A percentile compares a stretch with the other conserved stretches of the same genome.
phyloP scores from a whole-genome alignment of 2,113 vertebrate species.

The Lates calcarifer region DNA sequence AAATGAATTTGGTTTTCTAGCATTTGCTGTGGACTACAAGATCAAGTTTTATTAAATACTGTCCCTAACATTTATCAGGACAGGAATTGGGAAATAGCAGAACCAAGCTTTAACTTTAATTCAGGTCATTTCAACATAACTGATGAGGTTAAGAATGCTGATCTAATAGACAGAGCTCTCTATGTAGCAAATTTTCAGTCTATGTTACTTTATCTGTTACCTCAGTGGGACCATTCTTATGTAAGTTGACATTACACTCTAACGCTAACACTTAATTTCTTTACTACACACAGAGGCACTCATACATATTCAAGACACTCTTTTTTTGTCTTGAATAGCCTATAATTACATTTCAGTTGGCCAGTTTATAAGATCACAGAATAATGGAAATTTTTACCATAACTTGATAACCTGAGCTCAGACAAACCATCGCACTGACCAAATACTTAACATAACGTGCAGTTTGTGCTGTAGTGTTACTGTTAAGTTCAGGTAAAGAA shows the following conservation, averaged over 20 bases:
- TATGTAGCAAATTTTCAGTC: neutral
- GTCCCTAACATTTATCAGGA: neutral
- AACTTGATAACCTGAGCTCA: no score
- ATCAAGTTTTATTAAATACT: constrained; percentile 19
- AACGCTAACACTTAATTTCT: no score
- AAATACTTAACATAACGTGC: no score
- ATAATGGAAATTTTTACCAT: no score
- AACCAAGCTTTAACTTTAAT: neutral
- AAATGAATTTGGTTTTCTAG: constrained; percentile 12
- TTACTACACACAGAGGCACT: no score
- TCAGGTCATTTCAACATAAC: neutral
- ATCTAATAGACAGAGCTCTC: neutral
- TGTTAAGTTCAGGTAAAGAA: no score
- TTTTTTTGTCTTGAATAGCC: no score
- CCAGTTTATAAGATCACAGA: no score
- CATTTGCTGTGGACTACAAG: constrained; percentile 20
- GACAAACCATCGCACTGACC: no score
- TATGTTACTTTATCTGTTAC: neutral
- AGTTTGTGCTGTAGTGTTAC: no score
- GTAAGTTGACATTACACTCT: neutral
- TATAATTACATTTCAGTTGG: no score
- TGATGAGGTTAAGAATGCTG: neutral
- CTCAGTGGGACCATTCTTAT: neutral
- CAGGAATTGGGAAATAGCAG: neutral
- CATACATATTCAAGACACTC: no score